A percentile compares a stretch with the other conserved stretches of the same genome.
These are phyloP conservation scores for Bembecia ichneumoniformis DNA, from an alignment of 2,888 invertebrate species.

Conservation along the genomic window DNA sequence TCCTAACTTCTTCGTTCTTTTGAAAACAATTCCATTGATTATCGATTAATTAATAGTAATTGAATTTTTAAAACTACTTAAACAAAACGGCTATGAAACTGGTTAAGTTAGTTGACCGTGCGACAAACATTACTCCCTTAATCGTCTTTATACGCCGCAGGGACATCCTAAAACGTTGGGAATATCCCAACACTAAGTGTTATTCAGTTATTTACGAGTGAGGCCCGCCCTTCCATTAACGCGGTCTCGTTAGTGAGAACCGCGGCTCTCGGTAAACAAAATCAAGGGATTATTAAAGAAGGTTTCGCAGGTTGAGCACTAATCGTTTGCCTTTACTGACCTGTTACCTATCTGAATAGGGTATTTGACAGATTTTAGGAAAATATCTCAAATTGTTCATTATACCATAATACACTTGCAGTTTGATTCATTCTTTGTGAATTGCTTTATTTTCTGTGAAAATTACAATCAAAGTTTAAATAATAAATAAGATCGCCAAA, in stretches of 20 bases:
- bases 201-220: conserved; percentile 37
- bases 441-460: no score
- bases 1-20: no score
- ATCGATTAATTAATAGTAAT: no score
- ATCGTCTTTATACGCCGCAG: conserved; percentile 15
- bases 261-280: conserved; percentile 21
- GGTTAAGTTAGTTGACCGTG: conserved; percentile 20
- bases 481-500: no score
- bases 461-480: no score
- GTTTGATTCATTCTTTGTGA: no score
- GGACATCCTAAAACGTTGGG: conserved; percentile 13
- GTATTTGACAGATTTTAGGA: no score
- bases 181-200: conserved; percentile 23
- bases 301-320: not conserved
- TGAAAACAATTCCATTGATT: no score
- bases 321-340: no score
- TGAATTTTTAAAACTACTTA: no score
- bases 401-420: no score
- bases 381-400: no score
- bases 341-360: not conserved
- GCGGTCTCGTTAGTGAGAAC: conserved; percentile 22
- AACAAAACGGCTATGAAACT: conserved; percentile 15
- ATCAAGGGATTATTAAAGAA: conserved; percentile 23
- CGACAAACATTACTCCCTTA: conserved; percentile 14
- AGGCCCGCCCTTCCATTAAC: conserved; percentile 22